A percentile compares a stretch with the other conserved stretches of the same genome.
Conservation (phyloP, 2,888 invertebrate genomes). For the Oscheius myriophilus region DNA sequence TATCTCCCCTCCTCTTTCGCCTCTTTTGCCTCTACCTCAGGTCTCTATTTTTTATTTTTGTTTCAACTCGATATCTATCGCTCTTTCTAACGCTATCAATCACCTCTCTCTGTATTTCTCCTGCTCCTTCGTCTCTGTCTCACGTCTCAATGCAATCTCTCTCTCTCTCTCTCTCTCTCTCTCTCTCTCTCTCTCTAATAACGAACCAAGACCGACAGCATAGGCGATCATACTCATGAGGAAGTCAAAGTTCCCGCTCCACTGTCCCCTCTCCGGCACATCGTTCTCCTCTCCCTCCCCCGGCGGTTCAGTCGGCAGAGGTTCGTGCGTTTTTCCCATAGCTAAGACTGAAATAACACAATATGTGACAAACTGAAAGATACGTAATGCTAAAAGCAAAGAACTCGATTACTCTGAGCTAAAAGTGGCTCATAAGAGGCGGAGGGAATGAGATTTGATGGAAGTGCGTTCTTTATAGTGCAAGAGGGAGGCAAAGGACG, state of each 20-base stretch:
- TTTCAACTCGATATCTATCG: no score
- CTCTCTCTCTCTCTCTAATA: no score
- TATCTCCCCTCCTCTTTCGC: no score
- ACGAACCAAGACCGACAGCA: slow-evolving; percentile 69
- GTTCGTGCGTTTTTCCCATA: slow-evolving; percentile 27
- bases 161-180: neutral
- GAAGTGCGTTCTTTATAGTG: neutral
- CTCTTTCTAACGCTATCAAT: no score
- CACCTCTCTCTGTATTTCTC: no score
- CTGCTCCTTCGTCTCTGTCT: no score
- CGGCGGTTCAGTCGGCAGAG: slow-evolving; percentile 8
- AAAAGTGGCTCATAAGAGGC: neutral
- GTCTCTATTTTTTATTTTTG: no score
- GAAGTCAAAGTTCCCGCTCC: slow-evolving; percentile 67
- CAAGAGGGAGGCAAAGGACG: slow-evolving; percentile 4
- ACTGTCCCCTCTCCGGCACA: slow-evolving; percentile 57
- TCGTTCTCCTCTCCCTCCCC: slow-evolving; percentile 6
- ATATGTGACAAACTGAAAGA: neutral
- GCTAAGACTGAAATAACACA: neutral
- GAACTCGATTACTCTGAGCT: neutral
- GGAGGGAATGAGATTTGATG: neutral
- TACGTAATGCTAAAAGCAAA: no score
- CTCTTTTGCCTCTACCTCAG: no score
- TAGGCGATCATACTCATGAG: slow-evolving; percentile 70
- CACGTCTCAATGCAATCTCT: neutral